phyloP scores from a whole-genome alignment of 2,888 invertebrate species.

The Protophormia terraenovae region DNA sequence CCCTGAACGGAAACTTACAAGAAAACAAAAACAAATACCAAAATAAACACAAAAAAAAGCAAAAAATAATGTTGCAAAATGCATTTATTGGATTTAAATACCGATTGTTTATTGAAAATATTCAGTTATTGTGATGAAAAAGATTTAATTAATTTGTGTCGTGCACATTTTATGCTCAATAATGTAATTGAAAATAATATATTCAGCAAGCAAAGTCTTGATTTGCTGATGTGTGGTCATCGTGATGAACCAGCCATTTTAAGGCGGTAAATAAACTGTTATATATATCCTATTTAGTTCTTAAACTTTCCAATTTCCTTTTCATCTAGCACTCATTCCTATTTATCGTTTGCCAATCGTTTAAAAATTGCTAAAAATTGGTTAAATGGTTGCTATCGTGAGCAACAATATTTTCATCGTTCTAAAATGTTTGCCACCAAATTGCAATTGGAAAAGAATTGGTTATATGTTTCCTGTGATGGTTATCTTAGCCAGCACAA shows the following conservation, averaged over 20 bases:
- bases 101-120: conserved; percentile 82
- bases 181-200: conserved; percentile 81
- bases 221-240: conserved; percentile 79
- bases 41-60: not conserved
- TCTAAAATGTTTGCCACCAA: conserved; percentile 83
- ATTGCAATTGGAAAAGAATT: conserved; percentile 82
- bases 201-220: conserved; percentile 75
- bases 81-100: conserved; percentile 73
- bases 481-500: conserved; percentile 76
- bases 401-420: conserved; percentile 81
- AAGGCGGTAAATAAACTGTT: conserved; percentile 70
- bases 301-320: not conserved
- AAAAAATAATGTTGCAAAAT: conserved; percentile 31
- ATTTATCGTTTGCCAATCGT: conserved; percentile 77
- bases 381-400: conserved; percentile 83
- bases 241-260: conserved; percentile 73
- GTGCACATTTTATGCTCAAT: conserved; percentile 82
- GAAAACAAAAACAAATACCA: not conserved
- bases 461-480: conserved; percentile 83
- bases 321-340: conserved; percentile 74
- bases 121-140: conserved; percentile 82
- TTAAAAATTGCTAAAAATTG: conserved; percentile 82
- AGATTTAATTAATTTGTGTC: conserved; percentile 82
- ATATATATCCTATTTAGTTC: not conserved
- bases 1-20: not conserved